phyloP scores from a whole-genome alignment of 2,113 vertebrate species.

The Picathartes gymnocephalus region DNA sequence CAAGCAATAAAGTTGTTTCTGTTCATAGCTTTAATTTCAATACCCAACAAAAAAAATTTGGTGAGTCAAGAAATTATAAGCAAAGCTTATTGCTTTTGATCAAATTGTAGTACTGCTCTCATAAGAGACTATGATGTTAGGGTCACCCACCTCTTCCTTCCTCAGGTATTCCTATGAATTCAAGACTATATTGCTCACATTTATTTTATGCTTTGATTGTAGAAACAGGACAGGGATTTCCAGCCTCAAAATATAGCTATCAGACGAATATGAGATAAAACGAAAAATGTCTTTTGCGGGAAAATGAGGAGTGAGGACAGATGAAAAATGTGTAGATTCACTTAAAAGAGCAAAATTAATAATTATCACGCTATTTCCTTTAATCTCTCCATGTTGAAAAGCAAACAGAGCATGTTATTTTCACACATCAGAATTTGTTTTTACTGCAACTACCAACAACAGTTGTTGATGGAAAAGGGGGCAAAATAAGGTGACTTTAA shows the following conservation, averaged over 20 bases:
- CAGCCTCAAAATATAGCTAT: neutral
- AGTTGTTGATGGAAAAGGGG: constrained; percentile 49
- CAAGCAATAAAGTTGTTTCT: neutral
- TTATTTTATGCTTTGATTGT: neutral
- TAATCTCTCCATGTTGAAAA: constrained; percentile 55
- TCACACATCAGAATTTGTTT: constrained; percentile 64
- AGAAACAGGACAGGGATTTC: neutral
- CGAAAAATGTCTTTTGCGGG: neutral
- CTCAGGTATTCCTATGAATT: neutral
- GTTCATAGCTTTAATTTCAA: neutral
- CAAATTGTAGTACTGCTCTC: neutral
- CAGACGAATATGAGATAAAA: neutral
- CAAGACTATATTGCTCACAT: neutral
- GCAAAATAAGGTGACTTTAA: constrained; percentile 41
- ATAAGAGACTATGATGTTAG: neutral
- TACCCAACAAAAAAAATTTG: neutral
- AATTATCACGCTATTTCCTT: constrained; percentile 55
- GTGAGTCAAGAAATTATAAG: neutral
- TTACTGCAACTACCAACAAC: constrained; percentile 45
- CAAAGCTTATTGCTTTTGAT: neutral
- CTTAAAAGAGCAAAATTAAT: constrained; percentile 63
- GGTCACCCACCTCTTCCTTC: neutral
- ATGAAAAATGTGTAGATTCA: constrained; percentile 23
- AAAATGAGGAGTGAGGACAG: neutral
- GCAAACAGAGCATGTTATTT: constrained; percentile 62